phyloP scores from a whole-genome alignment of 1,140 invertebrate genomes.

The Caenorhabditis latens region DNA sequence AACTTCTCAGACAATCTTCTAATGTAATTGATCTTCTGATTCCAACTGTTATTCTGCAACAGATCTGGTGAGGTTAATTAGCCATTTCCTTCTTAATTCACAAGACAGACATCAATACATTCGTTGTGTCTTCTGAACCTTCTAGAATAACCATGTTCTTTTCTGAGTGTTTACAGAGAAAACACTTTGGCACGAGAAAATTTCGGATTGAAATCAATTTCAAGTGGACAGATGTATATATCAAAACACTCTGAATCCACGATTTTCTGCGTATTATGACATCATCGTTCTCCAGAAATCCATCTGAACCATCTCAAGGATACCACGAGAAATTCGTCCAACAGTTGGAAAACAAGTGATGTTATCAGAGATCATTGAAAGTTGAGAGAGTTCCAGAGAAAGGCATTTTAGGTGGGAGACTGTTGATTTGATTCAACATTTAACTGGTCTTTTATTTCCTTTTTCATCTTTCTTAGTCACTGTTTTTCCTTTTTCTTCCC shows the following conservation, averaged over 20 bases:
- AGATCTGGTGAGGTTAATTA: no score
- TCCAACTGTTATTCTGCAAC: no score
- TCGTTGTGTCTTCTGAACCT: neutral
- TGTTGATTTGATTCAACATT: conserved; percentile 40
- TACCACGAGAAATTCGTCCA: conserved; percentile 2
- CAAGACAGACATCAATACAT: neutral
- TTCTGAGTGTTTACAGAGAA: no score
- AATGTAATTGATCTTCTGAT: no score
- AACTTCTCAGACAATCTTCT: no score
- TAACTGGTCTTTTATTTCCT: conserved; percentile 23
- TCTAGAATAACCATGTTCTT: neutral
- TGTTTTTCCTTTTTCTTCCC: neutral
- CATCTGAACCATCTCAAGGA: neutral
- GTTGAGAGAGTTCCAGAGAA: neutral
- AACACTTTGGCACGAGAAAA: no score
- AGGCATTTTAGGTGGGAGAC: neutral
- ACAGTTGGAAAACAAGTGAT: conserved; percentile 25
- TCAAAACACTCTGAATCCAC: neutral
- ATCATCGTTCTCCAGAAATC: neutral
- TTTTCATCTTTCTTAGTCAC: neutral
- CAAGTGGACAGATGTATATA: no score
- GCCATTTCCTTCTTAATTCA: neutral
- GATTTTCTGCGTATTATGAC: neutral
- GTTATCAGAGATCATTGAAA: neutral
- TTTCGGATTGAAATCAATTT: no score